Base-by-base conservation (phyloP, 2,888 invertebrate genomes). In the Gymnocheta viridis region DNA sequence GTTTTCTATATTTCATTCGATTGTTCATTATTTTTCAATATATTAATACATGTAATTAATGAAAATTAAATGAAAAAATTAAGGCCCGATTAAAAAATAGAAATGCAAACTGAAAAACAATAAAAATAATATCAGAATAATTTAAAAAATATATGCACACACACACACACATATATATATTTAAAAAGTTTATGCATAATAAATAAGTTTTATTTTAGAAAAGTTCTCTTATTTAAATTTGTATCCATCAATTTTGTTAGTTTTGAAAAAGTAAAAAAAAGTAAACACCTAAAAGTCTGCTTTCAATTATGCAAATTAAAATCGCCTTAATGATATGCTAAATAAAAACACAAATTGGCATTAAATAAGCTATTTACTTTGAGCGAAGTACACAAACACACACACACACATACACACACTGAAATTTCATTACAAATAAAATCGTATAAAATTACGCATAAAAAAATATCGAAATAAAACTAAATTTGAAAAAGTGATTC, bases 301-400 rank as follows among this genome's bases (percentile, higher is more conserved):
- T 54, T 44, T 74, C 54, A 27, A 58, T 35, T 35, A 35, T 64
- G 22, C 10, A 35, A 56, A 56, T 22, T 35, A 7, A 51, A 41
- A 19, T 7, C 38, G 38, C 32, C 51, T 10, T 58, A 47, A 66
- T 17, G 56, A 49, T 58, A 58, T 64, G 38, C 73, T 54, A 51
- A 27, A 29, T 60, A 64, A 44, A 66, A 47, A 41, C n/a, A 54
- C 69, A 74, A 74, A 73, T 56, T 60, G 24, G 27, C 62, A 72
- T 77, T 82, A 51, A 72, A 72, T 66, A 24, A 49, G 72, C 58
- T 60, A 66, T 82, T 77, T 51, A 77, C 51, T 72, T 41, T 70
- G 1, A 44, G 32, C 9, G 19, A 7, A 12, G 22, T n/a, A n/a
- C n/a, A n/a, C 19, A 47, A 47, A 19, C 14, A 10, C 0, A 2